A percentile compares a stretch with the other conserved stretches of the same genome.
These are phyloP conservation scores for Drosophila tripunctata DNA, from an alignment of 2,888 invertebrate genomes.

Conservation along the genomic window DNA sequence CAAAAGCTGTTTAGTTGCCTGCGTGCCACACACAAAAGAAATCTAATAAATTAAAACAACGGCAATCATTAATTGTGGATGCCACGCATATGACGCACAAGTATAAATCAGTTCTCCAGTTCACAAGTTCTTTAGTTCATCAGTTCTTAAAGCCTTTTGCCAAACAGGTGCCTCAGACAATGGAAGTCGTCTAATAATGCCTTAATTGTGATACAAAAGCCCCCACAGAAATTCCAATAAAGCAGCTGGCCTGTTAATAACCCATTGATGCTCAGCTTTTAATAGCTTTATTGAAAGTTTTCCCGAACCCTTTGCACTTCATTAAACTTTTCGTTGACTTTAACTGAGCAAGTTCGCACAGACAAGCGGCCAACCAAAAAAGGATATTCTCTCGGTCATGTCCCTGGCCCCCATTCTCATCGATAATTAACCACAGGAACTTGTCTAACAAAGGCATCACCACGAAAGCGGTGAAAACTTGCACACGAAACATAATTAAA, in stretches of 20 bases:
- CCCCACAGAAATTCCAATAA: slow-evolving; percentile 22
- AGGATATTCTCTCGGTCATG: slow-evolving; percentile 35
- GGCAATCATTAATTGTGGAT: slow-evolving; percentile 69
- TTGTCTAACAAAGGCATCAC: slow-evolving; percentile 60
- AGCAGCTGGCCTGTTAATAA: slow-evolving; percentile 63
- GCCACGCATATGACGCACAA: slow-evolving; percentile 50
- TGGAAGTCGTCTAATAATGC: slow-evolving; percentile 9
- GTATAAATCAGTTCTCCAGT: slow-evolving; percentile 66
- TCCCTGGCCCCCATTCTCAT: slow-evolving; percentile 51
- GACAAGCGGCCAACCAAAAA: slow-evolving; percentile 18
- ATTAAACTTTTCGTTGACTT: slow-evolving; percentile 69
- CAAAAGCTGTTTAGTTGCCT: slow-evolving; percentile 26
- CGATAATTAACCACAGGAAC: slow-evolving; percentile 76
- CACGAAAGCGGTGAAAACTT: slow-evolving; percentile 38
- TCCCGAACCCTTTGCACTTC: slow-evolving; percentile 73
- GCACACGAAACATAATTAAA: slow-evolving; percentile 71
- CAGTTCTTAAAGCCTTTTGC: slow-evolving; percentile 23
- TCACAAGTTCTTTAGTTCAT: slow-evolving; percentile 36
- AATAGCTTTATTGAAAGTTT: slow-evolving; percentile 60
- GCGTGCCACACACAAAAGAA: slow-evolving; percentile 62
- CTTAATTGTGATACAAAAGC: slow-evolving; percentile 20
- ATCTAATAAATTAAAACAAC: slow-evolving; percentile 72
- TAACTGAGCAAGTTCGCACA: slow-evolving; percentile 32
- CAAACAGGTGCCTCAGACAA: slow-evolving; percentile 43
- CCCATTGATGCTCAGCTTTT: slow-evolving; percentile 61